phyloP scores from a whole-genome alignment of 1,140 invertebrate genomes.

The Hermatobates lingyangjiaoensis region DNA sequence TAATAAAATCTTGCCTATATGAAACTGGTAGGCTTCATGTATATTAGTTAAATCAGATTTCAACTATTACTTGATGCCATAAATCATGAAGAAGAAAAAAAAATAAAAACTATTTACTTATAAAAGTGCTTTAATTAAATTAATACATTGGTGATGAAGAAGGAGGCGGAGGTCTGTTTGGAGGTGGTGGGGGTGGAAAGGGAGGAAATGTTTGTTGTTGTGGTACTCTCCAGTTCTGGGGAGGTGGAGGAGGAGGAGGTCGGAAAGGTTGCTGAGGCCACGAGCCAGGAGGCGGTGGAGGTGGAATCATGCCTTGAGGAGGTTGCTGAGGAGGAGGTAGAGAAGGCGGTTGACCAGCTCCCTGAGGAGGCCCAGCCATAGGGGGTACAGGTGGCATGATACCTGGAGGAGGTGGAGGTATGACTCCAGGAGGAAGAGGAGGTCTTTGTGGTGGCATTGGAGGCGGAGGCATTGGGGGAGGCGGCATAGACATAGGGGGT shows the following conservation, averaged over 20 bases:
- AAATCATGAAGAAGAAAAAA: too few species aligned
- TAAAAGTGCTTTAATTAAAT: too few species aligned
- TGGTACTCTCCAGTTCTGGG: background rate
- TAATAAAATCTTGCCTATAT: too few species aligned
- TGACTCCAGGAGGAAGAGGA: conserved; percentile 7
- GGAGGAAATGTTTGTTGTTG: background rate
- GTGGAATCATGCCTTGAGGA: conserved; percentile 1
- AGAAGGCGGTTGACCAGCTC: background rate
- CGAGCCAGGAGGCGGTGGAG: conserved; percentile 4
- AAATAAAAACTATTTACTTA: too few species aligned
- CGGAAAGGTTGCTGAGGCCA: background rate
- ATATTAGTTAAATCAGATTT: too few species aligned
- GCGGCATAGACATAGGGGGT: conserved; percentile 30
- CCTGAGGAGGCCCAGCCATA: conserved; percentile 9
- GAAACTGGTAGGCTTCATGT: too few species aligned
- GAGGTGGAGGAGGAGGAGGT: conserved; percentile 1
- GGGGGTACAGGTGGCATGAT: conserved; percentile 1
- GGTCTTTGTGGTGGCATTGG: conserved; percentile 21
- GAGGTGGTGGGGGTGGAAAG: background rate
- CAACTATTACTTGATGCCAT: too few species aligned
- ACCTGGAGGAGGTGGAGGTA: conserved; percentile 13
- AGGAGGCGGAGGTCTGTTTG: background rate
- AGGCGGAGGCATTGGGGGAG: conserved; percentile 27
- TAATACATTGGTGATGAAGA: conserved; percentile 1
- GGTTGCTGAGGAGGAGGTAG: background rate